Evolutionary conservation across 2,797 vertebrate species (phyloP).

Genomic region (Sarcoramphus papa): DNA sequence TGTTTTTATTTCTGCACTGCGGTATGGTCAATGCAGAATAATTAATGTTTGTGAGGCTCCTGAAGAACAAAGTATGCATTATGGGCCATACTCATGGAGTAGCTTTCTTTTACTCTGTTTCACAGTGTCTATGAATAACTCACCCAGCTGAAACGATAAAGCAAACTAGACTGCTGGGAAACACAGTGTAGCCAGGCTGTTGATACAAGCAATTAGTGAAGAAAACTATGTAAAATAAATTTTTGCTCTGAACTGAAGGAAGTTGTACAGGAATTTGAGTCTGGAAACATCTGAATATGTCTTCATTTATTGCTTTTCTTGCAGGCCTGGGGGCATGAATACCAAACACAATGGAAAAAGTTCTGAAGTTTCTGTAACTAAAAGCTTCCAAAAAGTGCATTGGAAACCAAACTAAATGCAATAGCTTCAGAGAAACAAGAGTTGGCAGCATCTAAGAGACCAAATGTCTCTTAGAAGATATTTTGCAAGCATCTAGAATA

Average conservation of each 20-base stretch:
- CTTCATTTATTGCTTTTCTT: slow-evolving; percentile 27
- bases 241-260: neutral
- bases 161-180: neutral
- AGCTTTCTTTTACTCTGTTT: neutral
- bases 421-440: slow-evolving; percentile 16
- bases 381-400: slow-evolving; percentile 6
- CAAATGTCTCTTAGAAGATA: neutral
- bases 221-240: neutral
- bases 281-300: neutral
- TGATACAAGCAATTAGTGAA: neutral
- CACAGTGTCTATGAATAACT: neutral
- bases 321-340: neutral
- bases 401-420: slow-evolving; percentile 16
- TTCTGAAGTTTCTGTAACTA: slow-evolving; percentile 19
- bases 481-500: slow-evolving; percentile 5
- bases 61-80: neutral
- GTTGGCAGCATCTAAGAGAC: neutral
- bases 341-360: slow-evolving; percentile 17
- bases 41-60: neutral
- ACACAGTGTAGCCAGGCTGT: neutral
- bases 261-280: neutral
- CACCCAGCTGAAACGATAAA: neutral
- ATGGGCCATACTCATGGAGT: neutral
- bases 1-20: neutral
- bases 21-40: neutral